Evolutionary conservation across 2,888 invertebrate genomes (phyloP).

Genomic region (Drosophila hawaiiensis): DNA sequence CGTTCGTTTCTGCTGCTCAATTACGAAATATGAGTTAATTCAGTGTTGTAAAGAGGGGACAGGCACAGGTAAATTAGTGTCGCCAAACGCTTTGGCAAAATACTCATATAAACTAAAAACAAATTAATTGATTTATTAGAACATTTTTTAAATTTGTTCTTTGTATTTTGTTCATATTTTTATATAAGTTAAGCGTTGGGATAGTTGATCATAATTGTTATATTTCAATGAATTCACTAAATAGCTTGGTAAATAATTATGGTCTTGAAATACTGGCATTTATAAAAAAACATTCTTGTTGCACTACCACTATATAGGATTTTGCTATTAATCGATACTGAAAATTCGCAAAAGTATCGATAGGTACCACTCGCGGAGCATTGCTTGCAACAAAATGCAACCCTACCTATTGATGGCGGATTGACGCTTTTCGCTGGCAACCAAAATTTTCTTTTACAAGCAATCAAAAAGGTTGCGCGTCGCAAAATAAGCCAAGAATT

Average conservation of each 20-base stretch:
- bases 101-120: background rate
- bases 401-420: conserved; percentile 73
- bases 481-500: conserved; percentile 19
- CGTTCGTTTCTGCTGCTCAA: conserved; percentile 23
- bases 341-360: conserved; percentile 16
- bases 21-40: conserved; percentile 60
- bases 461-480: conserved; percentile 41
- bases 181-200: background rate
- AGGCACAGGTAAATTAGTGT: conserved; percentile 1
- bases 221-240: background rate
- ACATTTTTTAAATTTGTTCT: background rate
- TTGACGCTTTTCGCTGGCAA: conserved; percentile 71
- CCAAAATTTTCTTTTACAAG: conserved; percentile 54
- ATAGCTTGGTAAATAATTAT: background rate
- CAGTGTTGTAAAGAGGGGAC: conserved; percentile 42
- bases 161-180: background rate
- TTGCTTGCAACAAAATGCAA: conserved; percentile 41
- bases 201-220: background rate
- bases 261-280: background rate
- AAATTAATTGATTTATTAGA: background rate
- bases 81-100: conserved; percentile 1
- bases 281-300: background rate
- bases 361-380: conserved; percentile 22
- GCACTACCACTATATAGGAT: background rate
- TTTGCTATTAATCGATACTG: background rate